Evolutionary conservation across 2,888 invertebrate genomes (phyloP).

Genomic region (Sipha maydis): DNA sequence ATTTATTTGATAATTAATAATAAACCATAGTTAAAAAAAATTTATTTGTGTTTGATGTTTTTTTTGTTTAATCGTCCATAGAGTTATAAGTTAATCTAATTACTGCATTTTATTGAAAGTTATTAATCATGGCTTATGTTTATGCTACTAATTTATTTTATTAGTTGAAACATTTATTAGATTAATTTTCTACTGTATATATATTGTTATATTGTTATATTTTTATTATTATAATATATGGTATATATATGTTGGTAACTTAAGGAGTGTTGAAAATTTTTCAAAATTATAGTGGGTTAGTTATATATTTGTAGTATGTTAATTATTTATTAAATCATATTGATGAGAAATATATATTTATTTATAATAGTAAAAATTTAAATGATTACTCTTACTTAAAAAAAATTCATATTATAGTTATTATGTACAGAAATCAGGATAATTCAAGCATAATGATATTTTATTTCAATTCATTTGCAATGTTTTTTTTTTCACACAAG

Average conservation of each 20-base stretch:
- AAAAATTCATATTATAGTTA: no score
- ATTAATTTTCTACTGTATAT: constrained; percentile 33
- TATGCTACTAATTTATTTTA: constrained; percentile 7
- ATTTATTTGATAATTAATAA: constrained; percentile 47
- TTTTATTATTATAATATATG: constrained; percentile 16
- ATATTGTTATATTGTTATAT: constrained; percentile 41
- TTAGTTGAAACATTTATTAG: neutral
- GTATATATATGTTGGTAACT: neutral
- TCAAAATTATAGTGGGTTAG: neutral
- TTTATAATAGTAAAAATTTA: neutral
- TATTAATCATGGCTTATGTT: neutral
- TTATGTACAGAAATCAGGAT: no score
- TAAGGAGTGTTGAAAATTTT: neutral
- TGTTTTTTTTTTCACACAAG: no score
- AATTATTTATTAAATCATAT: neutral
- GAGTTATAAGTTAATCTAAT: neutral
- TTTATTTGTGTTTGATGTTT: constrained; percentile 10
- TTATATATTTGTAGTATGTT: neutral
- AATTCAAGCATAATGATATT: no score
- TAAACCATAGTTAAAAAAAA: constrained; percentile 57
- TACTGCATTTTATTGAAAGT: neutral
- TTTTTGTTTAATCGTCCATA: constrained; percentile 27
- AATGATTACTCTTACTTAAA: no score
- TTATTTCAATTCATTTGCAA: no score
- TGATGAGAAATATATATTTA: constrained; percentile 1